Conservation (phyloP, 2,888 invertebrate genomes). For the Formica aserva region DNA sequence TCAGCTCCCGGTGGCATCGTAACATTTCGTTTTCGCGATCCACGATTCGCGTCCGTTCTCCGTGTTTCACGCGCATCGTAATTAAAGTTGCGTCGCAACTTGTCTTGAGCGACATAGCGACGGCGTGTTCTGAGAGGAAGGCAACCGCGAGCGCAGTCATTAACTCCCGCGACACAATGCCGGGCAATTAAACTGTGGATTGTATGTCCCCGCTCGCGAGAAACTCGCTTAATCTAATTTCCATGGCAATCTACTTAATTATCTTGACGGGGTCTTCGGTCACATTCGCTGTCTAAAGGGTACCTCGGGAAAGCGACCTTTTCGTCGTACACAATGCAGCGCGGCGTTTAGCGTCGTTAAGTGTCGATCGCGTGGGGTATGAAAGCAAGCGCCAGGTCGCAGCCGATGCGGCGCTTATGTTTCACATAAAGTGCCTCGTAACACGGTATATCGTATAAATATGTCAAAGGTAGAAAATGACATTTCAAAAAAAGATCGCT, state of each 20-base stretch:
- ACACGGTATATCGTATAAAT: slow-evolving; percentile 2
- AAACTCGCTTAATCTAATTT: slow-evolving; percentile 71
- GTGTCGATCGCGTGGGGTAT: slow-evolving; percentile 21
- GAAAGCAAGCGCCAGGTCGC: slow-evolving; percentile 30
- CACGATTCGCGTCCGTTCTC: slow-evolving; percentile 5
- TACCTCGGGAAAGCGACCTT: slow-evolving; percentile 35
- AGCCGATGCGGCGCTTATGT: not conserved
- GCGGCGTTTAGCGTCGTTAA: slow-evolving; percentile 30
- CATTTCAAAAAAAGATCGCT: slow-evolving; percentile 7
- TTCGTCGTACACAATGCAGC: slow-evolving; percentile 30
- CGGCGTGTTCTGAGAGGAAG: not conserved
- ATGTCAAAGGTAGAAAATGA: not conserved
- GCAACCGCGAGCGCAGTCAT: slow-evolving; percentile 55
- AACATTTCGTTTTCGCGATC: slow-evolving; percentile 30
- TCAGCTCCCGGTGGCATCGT: not conserved
- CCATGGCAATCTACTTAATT: slow-evolving; percentile 57
- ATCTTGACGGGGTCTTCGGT: slow-evolving; percentile 22
- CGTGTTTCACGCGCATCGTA: slow-evolving; percentile 30
- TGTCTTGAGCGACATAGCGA: slow-evolving; percentile 53
- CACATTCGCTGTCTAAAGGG: not conserved
- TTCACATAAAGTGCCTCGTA: slow-evolving; percentile 20
- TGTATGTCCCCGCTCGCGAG: slow-evolving; percentile 58
- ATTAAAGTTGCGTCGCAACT: slow-evolving; percentile 37
- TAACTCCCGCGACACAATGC: slow-evolving; percentile 58
- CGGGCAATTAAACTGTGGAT: slow-evolving; percentile 64